Evolutionary conservation across 2,797 vertebrate genomes (phyloP).

Genomic region (Momotus momota): DNA sequence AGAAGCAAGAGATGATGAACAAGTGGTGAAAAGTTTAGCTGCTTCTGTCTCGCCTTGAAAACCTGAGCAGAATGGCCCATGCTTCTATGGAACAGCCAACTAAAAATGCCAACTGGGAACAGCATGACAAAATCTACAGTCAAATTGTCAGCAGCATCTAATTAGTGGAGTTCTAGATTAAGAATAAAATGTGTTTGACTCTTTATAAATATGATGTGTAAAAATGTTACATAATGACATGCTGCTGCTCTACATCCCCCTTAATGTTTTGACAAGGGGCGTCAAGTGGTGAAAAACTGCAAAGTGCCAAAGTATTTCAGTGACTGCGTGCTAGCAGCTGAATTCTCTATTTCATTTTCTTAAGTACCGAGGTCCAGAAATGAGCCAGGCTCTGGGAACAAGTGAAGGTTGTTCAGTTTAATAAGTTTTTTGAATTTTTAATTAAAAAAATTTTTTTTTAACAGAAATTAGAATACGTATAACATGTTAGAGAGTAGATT

Average conservation of each 20-base stretch:
- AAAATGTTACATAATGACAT: conserved; percentile 74
- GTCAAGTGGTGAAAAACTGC: conserved; percentile 65
- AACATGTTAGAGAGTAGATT: neutral
- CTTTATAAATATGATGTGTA: conserved; percentile 73
- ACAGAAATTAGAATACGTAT: neutral
- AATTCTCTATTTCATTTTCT: conserved; percentile 35
- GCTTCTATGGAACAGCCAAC: conserved; percentile 41
- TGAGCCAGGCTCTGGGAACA: neutral
- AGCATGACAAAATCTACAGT: conserved; percentile 54
- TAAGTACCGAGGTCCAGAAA: conserved; percentile 15
- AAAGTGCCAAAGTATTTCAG: conserved; percentile 50
- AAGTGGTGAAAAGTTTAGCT: conserved; percentile 54
- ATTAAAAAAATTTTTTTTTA: no score
- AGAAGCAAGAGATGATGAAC: neutral
- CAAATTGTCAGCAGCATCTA: conserved; percentile 67
- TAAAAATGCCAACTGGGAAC: conserved; percentile 48
- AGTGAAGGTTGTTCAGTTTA: conserved; percentile 4
- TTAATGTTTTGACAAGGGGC: conserved; percentile 73
- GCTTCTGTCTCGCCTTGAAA: conserved; percentile 35
- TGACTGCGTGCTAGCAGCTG: neutral
- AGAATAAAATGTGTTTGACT: conserved; percentile 69
- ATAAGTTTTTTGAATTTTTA: neutral
- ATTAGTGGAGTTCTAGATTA: conserved; percentile 63
- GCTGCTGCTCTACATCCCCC: conserved; percentile 71
- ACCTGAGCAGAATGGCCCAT: conserved; percentile 51